Percentiles rank a stretch among this genome's conserved stretches.
Evolutionary conservation across 1,140 invertebrate genomes (phyloP).

Genomic region (Halyomorpha halys): DNA sequence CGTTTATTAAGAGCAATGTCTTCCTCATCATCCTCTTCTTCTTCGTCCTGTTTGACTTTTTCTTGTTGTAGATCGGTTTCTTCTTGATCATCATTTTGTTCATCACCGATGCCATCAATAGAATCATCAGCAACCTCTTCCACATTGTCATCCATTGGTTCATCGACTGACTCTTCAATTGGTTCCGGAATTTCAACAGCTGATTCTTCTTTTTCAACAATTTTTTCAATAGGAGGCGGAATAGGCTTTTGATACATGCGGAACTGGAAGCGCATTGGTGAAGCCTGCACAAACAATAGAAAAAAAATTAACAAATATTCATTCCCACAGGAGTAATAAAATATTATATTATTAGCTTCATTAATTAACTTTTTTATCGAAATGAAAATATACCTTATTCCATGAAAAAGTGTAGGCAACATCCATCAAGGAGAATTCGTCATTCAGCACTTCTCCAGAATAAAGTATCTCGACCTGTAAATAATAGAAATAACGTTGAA

Average conservation of each 20-base stretch:
- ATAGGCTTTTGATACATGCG: conserved; percentile 35
- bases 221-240: conserved; percentile 13
- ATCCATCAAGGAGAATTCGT: conserved; percentile 49
- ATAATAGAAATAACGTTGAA: not conserved
- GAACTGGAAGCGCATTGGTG: conserved; percentile 41
- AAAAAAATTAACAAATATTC: not conserved
- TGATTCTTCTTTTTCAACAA: conserved; percentile 18
- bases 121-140: not conserved
- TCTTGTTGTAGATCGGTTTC: conserved; percentile 20
- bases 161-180: not conserved
- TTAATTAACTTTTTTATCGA: not conserved
- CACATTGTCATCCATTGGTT: conserved; percentile 5
- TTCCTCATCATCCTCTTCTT: conserved; percentile 6
- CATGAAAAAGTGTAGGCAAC: conserved; percentile 52
- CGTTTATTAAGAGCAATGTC: not conserved
- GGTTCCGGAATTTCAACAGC: not conserved
- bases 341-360: too few species aligned
- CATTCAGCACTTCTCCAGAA: conserved; percentile 42
- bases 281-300: conserved; percentile 35
- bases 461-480: conserved; percentile 41
- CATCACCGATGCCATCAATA: not conserved
- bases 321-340: not conserved
- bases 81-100: conserved; percentile 3
- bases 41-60: not conserved
- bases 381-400: conserved; percentile 42